Conservation (phyloP, 2,797 vertebrate genomes). For the Chanos chanos region DNA sequence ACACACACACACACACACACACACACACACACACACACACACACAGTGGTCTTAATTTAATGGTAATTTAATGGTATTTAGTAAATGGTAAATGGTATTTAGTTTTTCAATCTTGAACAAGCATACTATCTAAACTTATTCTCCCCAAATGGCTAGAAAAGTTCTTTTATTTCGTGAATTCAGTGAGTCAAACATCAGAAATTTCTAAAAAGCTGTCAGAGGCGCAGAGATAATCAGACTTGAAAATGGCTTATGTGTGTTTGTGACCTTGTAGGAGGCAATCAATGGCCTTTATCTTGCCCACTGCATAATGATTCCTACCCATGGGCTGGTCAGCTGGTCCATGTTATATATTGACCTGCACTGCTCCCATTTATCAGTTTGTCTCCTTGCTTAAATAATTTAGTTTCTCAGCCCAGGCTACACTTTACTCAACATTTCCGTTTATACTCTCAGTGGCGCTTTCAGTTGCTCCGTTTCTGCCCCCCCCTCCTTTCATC, state of each 20-base stretch:
- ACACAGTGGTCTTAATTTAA: no score
- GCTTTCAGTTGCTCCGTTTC: no score
- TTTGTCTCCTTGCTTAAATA: conserved; percentile 73
- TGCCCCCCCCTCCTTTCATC: conserved; percentile 2
- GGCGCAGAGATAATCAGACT: conserved; percentile 56
- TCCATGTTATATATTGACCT: conserved; percentile 74
- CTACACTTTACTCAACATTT: conserved; percentile 62
- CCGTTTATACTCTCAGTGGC: conserved; percentile 23
- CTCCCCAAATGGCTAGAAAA: conserved; percentile 55
- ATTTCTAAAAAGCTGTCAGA: conserved; percentile 59
- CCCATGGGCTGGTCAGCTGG: conserved; percentile 65
- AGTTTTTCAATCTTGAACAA: conserved; percentile 63
- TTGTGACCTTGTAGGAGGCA: conserved; percentile 72
- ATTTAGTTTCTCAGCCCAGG: conserved; percentile 73
- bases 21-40: no score
- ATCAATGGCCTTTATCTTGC: conserved; percentile 78
- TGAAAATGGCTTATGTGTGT: conserved; percentile 54
- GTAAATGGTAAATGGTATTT: no score
- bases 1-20: no score
- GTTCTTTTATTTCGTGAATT: conserved; percentile 50
- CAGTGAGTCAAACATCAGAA: conserved; percentile 64
- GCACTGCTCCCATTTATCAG: conserved; percentile 72
- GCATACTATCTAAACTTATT: conserved; percentile 61
- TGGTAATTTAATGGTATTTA: no score
- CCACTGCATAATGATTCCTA: conserved; percentile 74